Evolutionary conservation across 2,797 vertebrate species (phyloP).

Genomic region (Aselliscus stoliczkanus): DNA sequence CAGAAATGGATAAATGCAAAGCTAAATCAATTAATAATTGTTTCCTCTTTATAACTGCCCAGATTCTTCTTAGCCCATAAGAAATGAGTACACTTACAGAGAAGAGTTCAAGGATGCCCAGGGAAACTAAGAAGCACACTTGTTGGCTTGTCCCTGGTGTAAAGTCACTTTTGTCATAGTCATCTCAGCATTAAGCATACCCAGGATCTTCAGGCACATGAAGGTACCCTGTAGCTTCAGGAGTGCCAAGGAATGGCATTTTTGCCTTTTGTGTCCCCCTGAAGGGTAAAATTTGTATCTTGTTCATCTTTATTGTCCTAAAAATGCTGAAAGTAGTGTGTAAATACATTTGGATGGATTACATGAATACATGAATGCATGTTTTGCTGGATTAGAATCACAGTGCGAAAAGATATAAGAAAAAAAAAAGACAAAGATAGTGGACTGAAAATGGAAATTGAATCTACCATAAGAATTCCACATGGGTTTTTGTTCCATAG

Average conservation of each 20-base stretch:
- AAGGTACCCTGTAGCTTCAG: background rate
- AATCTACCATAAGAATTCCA: background rate
- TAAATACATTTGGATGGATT: background rate
- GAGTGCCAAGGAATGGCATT: background rate
- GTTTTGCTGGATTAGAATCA: background rate
- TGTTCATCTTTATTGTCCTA: background rate
- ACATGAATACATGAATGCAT: background rate
- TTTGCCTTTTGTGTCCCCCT: background rate
- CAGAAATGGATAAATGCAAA: constrained; percentile 20
- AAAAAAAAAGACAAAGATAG: background rate
- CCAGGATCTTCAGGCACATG: background rate
- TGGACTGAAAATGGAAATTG: background rate
- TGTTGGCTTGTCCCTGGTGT: background rate
- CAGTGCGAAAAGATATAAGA: background rate
- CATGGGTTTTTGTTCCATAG: background rate
- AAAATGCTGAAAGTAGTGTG: background rate
- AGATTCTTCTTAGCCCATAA: background rate
- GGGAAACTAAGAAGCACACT: background rate
- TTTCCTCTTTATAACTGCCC: constrained; percentile 15
- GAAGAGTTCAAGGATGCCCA: background rate
- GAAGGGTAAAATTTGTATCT: background rate
- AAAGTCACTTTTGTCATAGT: background rate
- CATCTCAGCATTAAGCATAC: background rate
- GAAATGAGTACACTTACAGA: background rate
- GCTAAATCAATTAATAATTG: background rate